phyloP scores from a whole-genome alignment of 2,888 invertebrate species.

The Polydrusus tereticollis region DNA sequence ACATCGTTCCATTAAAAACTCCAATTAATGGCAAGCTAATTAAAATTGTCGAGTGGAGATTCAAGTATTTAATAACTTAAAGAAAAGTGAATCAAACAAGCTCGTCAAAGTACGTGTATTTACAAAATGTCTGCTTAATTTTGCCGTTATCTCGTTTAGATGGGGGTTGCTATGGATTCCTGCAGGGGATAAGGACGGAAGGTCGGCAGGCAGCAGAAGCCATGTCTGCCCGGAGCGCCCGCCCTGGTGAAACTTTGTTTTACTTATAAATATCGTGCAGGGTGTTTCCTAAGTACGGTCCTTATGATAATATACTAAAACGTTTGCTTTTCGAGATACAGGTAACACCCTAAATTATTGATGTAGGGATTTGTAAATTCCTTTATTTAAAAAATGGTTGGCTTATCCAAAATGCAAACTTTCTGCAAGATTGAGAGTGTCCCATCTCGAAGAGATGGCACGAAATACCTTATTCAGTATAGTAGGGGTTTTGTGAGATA shows the following conservation, averaged over 20 bases:
- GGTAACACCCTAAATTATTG: neutral
- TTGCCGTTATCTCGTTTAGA: constrained; percentile 39
- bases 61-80: constrained; percentile 36
- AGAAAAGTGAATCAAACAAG: constrained; percentile 31
- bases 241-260: constrained; percentile 5
- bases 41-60: constrained; percentile 17
- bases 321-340: no score
- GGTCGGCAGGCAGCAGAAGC: constrained; percentile 6
- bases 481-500: no score
- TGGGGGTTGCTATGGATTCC: constrained; percentile 42
- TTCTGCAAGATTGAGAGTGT: no score
- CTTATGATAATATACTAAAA: no score
- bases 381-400: neutral
- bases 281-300: no score
- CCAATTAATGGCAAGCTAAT: constrained; percentile 14
- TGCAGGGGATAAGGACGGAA: constrained; percentile 7
- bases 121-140: constrained; percentile 42
- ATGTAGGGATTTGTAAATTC: neutral
- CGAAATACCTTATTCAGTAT: no score
- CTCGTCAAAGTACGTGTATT: constrained; percentile 35
- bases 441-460: no score
- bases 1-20: neutral
- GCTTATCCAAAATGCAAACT: no score
- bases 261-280: constrained; percentile 8
- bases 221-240: constrained; percentile 14